Base-by-base conservation (phyloP, 2,797 vertebrate genomes). In the Girardinus metallicus region DNA sequence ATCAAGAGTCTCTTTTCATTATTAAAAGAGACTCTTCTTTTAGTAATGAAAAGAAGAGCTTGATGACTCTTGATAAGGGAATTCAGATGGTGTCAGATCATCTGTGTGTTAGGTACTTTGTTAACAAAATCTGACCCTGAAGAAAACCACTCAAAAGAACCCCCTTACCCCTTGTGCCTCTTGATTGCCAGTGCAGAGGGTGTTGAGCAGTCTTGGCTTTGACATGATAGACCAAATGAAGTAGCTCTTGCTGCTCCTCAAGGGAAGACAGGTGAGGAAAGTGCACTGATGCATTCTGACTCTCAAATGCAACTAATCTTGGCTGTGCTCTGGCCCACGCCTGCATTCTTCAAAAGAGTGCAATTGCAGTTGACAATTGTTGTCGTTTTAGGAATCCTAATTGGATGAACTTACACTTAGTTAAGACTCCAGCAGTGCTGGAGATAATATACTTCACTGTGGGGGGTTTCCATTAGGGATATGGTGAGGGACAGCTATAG, bases 331-430 rank as follows among this genome's bases (percentile, higher is more conserved):
- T 71, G 70, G 78, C 75, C 55, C 55, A 2, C 31, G 66, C 51
- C 75, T 77, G 64, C 68, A 79, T 78, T 86, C 80, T 79, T 79
- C 74, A 43, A 26, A 74, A 76, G 34, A 36, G 76, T 21, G 73
- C 81, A 66, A 81, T 62, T 73, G 78, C 8, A 75, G 72, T 16
- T 82, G 85, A 86, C 83, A 83, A 85, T 86, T 73, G 79, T 74
- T 76, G 79, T 79, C 71, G 23, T 85, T 86, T 89, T 73, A 41
- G 41, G 77, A 78, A 86, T 75, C 83, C 78, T 92, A 92, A 94
- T 88, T 91, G 88, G 86, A 72, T 79, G 44, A 87, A 85, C 83
- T 80, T 78, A 87, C 81, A 89, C 80, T 93, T 90, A 88, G 89
- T 89, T 92, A 89, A 87, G 88, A 81, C 78, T 83, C 86, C 78